Conservation (phyloP, 2,888 invertebrate species). For the Eupithecia dodoneata region DNA sequence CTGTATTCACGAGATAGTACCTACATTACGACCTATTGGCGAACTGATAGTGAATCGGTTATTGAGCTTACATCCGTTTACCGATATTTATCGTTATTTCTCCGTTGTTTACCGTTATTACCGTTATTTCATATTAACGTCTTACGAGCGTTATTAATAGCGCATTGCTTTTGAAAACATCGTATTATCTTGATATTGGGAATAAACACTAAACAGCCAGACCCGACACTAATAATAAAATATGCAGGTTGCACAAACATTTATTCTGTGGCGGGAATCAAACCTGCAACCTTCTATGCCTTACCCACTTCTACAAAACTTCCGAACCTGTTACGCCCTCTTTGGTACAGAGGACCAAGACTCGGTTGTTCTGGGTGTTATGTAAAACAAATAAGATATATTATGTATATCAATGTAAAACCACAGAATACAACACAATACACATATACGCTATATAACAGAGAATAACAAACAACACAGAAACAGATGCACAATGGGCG, state of each 20-base stretch:
- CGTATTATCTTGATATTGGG: background rate
- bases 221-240: background rate
- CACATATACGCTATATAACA: no score
- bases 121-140: background rate
- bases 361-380: background rate
- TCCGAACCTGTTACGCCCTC: background rate
- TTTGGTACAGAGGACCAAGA: background rate
- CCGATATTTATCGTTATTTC: background rate
- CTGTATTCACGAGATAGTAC: slow-evolving; percentile 20
- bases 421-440: no score
- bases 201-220: background rate
- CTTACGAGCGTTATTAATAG: background rate
- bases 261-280: background rate
- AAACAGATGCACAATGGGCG: no score
- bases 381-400: no score
- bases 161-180: background rate
- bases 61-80: background rate
- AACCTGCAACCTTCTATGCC: background rate
- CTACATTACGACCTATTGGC: slow-evolving; percentile 14
- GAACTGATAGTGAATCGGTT: slow-evolving; percentile 14
- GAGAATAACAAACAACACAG: no score
- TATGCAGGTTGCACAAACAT: background rate
- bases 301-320: background rate
- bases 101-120: slow-evolving; percentile 1
- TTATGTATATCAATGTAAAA: background rate